Evolutionary conservation across 2,888 invertebrate genomes (phyloP), one percentile per base, ranked within the genome.

Genomic region (Helobdella robusta): DNA sequence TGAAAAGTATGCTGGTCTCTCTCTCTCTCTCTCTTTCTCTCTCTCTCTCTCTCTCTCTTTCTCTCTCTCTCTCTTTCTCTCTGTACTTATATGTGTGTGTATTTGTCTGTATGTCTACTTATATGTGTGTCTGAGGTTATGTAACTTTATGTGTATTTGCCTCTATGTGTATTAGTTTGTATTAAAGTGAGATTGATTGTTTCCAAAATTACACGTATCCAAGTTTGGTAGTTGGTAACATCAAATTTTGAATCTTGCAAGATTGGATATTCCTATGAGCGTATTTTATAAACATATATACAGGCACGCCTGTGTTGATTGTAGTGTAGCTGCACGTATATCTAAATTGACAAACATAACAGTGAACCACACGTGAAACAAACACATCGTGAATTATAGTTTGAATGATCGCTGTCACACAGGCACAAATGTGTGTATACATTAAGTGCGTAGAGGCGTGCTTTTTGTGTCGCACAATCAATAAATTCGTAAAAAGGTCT

Each of bases 81-180:
- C n/a, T n/a, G n/a, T n/a, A n/a, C n/a, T n/a, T n/a, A n/a, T n/a
- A 32, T 64, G 11, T 60, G 23, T 44, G 30, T 61, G 18, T 60
- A 23, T 62, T 2, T 11, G 28, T 66, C 23, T 63, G 35, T 63
- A 52, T 54, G 25, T 63, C 25, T 63, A 34, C 60, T 28, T 60
- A 44, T 60, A 60, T 59, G 25, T 65, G 44, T 59, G 36, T 65
- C 32, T 28, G 30, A 48, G 34, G 44, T 35, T 65, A 48, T 59
- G 44, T 65, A 60, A 46, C 34, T 59, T 44, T 59, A 59, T 59
- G 36, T 65, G 34, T 28, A 34, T 60, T 34, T 59, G 44, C 60
- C 32, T 59, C 34, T 65, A 60, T 59, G 44, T 60, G 50, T 59
- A 48, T 65, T 48, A 60, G 46, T 65, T n/a, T 60, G 11, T 60